Base-by-base conservation (phyloP, 1,140 invertebrate species). In the Glossosoma conforme region DNA sequence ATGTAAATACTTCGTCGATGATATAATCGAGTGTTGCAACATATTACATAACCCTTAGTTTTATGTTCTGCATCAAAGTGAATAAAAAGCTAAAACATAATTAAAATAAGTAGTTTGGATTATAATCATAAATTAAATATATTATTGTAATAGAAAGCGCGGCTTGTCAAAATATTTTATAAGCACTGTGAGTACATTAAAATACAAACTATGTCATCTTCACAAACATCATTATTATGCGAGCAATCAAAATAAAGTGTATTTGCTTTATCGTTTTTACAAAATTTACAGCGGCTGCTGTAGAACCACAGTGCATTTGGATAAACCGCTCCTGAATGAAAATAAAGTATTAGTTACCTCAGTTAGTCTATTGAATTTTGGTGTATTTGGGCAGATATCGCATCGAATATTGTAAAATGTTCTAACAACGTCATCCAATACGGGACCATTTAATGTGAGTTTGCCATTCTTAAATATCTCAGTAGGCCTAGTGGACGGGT, bases 381-480 rank as follows among this genome's bases (percentile, higher is more conserved):
- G 28, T 19, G 36, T 43, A 14, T 44, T 33, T 33, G 9, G 10
- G 14, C 51, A 53, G 2, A 53, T 13, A 22, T 40, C 36, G 21
- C 51, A 53, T 8, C 41, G 25, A 10, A 53, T 32, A 24, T 53
- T 47, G 17, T 53, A 53, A 53, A 53, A 53, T 18, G 33, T 28
- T 11, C 25, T 46, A 3, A 53, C 25, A 21, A 46, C 35, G 10
- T 33, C 22, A 14, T 53, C 37, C 14, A 53, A 28, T 21, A 37
- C 17, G 11, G 40, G 11, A 20, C 51, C 36, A 42, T 53, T 53
- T n/a, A 53, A 18, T n/a, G 43, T 35, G 21, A 53, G 32, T 46
- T 53, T 47, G 3, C 51, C 51, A 35, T 53, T 41, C 35, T 41
- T 41, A 41, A 35, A 46, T 46, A 53, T 53, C 43, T 53, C 44